phyloP scores from a whole-genome alignment of 2,113 vertebrate species.

The Chascanopsetta lugubris region DNA sequence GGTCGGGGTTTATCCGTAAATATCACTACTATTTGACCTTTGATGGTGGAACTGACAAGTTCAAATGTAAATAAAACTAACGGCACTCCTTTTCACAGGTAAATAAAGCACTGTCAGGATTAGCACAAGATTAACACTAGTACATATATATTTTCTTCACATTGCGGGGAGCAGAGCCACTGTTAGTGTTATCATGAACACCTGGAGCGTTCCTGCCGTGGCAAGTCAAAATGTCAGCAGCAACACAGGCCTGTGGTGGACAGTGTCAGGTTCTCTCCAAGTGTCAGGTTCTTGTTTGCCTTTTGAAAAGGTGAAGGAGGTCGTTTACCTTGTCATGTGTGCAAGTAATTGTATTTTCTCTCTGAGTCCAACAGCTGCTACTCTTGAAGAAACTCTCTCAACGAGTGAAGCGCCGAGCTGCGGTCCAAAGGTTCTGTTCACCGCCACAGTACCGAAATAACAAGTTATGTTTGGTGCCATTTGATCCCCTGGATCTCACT shows the following conservation, averaged over 20 bases:
- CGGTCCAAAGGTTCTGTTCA: conserved; percentile 54
- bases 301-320: conserved; percentile 7
- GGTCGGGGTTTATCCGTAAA: too few relatives aligned
- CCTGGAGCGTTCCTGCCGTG: neutral
- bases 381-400: conserved; percentile 31
- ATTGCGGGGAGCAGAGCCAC: neutral
- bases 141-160: too few relatives aligned
- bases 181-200: neutral
- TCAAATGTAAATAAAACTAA: too few relatives aligned
- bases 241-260: neutral
- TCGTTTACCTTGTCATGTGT: neutral
- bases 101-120: too few relatives aligned
- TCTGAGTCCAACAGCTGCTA: conserved; percentile 30
- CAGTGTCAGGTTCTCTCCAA: neutral
- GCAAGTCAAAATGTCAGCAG: neutral
- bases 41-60: too few relatives aligned
- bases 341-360: neutral
- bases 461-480: conserved; percentile 69
- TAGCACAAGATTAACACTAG: too few relatives aligned
- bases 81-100: too few relatives aligned
- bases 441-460: conserved; percentile 68
- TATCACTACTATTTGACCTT: too few relatives aligned
- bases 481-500: conserved; percentile 68
- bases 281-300: conserved; percentile 2
- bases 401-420: conserved; percentile 40